Percentiles rank a stretch among this genome's conserved stretches.
These are phyloP conservation scores for Adelosebastes latens DNA, from an alignment of 2,797 vertebrate species.

Conservation along the genomic window DNA sequence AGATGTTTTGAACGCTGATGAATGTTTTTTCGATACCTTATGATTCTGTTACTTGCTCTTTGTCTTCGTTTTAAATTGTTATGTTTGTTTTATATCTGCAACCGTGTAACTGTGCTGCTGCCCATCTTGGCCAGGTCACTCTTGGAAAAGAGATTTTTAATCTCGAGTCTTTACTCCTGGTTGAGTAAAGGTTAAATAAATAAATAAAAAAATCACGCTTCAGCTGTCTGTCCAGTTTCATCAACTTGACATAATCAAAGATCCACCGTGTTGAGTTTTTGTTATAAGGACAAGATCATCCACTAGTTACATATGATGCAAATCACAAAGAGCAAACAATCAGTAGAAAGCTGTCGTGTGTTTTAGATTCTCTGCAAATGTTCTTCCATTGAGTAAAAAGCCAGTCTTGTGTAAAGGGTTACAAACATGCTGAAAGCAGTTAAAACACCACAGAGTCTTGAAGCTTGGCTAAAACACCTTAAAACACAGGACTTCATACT, in stretches of 20 bases:
- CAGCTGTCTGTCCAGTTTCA: neutral
- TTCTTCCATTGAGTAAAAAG: neutral
- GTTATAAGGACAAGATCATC: neutral
- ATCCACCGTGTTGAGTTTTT: neutral
- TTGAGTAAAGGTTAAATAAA: no score
- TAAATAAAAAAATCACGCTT: no score
- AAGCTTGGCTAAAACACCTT: neutral
- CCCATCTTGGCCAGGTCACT: no score
- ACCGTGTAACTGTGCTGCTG: no score
- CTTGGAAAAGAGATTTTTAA: no score
- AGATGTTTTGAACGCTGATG: no score
- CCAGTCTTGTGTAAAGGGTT: neutral
- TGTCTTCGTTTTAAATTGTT: no score
- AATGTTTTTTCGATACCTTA: no score
- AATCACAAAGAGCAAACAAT: neutral
- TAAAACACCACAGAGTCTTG: neutral
- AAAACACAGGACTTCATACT: slow-evolving; percentile 12
- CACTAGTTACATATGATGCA: neutral
- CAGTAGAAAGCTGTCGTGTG: neutral
- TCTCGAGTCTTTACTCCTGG: no score
- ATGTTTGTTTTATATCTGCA: no score
- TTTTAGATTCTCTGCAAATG: neutral
- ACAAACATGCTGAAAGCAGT: neutral
- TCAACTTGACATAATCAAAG: neutral
- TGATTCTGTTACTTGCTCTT: no score